Conservation (phyloP, 2,797 vertebrate genomes). For the Rhinatrema bivittatum region DNA sequence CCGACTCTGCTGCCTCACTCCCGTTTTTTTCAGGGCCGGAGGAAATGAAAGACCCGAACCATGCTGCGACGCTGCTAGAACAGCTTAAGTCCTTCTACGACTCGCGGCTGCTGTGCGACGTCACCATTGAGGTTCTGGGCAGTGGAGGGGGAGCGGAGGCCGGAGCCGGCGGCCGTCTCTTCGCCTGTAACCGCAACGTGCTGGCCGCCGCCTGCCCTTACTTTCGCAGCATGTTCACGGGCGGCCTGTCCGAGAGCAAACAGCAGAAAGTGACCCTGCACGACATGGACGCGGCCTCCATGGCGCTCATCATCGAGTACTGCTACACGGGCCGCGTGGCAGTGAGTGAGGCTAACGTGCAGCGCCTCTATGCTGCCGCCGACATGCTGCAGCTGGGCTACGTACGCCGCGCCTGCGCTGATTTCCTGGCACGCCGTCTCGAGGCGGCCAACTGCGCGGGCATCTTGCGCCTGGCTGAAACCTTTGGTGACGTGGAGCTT, state of each 20-base stretch:
- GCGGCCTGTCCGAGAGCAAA: slow-evolving; percentile 71
- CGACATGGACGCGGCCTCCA: slow-evolving; percentile 73
- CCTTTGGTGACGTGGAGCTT: slow-evolving; percentile 68
- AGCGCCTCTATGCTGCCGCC: slow-evolving; percentile 70
- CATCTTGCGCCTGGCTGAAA: slow-evolving; percentile 75
- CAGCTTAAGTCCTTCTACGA: slow-evolving; percentile 73
- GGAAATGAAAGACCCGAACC: slow-evolving; percentile 64
- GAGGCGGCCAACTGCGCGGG: slow-evolving; percentile 74
- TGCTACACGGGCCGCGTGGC: slow-evolving; percentile 77
- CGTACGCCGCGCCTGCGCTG: slow-evolving; percentile 66
- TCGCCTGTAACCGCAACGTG: slow-evolving; percentile 73
- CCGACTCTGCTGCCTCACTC: slow-evolving; percentile 49
- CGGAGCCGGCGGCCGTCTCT: slow-evolving; percentile 19
- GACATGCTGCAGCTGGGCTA: slow-evolving; percentile 84
- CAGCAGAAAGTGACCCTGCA: slow-evolving; percentile 71
- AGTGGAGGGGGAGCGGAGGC: slow-evolving; percentile 9
- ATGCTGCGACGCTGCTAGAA: slow-evolving; percentile 59
- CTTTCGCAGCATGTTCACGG: slow-evolving; percentile 84
- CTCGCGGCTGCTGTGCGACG: slow-evolving; percentile 65
- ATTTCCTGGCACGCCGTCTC: slow-evolving; percentile 69
- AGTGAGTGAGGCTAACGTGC: slow-evolving; percentile 71
- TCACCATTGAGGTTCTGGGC: slow-evolving; percentile 66
- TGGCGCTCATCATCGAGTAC: slow-evolving; percentile 74
- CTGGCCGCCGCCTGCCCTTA: slow-evolving; percentile 76
- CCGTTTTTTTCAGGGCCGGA: slow-evolving; percentile 71